phyloP scores from a whole-genome alignment of 2,113 vertebrate species.

The Aviceda subcristata region DNA sequence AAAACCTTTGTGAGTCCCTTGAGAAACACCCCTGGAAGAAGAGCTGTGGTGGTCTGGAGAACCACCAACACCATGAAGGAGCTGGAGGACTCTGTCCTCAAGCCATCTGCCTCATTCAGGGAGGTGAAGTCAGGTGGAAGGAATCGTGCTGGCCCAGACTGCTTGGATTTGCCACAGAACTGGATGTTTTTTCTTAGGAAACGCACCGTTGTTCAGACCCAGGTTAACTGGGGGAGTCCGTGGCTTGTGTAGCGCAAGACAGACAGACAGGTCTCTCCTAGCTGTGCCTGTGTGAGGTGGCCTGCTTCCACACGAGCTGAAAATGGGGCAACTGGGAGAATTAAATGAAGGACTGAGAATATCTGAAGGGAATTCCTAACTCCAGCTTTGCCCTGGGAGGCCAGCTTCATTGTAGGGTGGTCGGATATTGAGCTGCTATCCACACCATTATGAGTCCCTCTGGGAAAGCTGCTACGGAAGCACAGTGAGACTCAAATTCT shows the following conservation, averaged over 20 bases:
- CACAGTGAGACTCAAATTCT: background rate
- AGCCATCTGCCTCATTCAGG: background rate
- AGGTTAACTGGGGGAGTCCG: too few species aligned
- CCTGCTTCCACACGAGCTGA: background rate
- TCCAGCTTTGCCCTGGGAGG: background rate
- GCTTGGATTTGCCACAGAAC: background rate
- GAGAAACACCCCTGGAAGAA: background rate
- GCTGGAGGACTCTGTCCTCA: background rate
- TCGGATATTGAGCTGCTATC: background rate
- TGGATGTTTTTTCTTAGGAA: background rate
- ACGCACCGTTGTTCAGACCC: background rate
- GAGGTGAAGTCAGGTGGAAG: background rate
- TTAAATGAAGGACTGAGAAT: too few species aligned
- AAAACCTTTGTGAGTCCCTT: background rate
- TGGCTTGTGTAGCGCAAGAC: background rate
- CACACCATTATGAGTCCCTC: too few species aligned
- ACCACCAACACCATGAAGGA: fast-evolving
- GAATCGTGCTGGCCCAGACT: background rate
- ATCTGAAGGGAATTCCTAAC: background rate
- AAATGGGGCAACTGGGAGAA: background rate
- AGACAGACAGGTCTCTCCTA: background rate
- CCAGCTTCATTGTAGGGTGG: background rate
- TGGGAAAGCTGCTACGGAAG: background rate
- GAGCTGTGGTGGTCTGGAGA: background rate
- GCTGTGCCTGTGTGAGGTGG: background rate